Base-by-base conservation (phyloP, 2,113 vertebrate species). In the Mastomys natalensis region DNA sequence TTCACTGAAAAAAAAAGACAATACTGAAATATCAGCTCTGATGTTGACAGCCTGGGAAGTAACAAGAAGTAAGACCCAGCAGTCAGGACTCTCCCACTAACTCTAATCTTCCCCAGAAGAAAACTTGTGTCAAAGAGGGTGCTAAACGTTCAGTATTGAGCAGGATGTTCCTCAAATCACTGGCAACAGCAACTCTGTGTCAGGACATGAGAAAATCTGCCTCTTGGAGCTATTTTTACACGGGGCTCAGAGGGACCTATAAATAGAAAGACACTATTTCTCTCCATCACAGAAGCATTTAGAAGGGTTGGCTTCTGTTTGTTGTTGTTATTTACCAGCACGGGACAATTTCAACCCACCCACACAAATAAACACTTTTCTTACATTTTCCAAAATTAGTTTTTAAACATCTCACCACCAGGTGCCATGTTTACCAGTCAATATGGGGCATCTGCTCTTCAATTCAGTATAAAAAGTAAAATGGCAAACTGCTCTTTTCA, bases 221-320 rank as follows among this genome's bases (percentile, higher is more conserved):
- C 93, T 91, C 93, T 82, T 92, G 84, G 90, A 98, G 40, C 53
- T 96, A 97, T 97, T 98, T 98, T 98, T 95, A 96, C 95, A 90
- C 64, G 68, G 43, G 96, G 80, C 88, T 98, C 90, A 91, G 86
- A 0, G 0, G 29, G 96, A 95, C 64, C 84, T 98, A 97, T 97
- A 96, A 97, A 98, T 92, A 98, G 91, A 96, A 98, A 98, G 11
- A 45, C 53, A 96, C 0, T 34, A 95, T 96, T 98, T 89, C 94
- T 66, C 90, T 72, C 96, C 31, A 97, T 97, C 66, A 95, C 48
- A 81, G 94, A 58, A 95, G 58, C 53, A 31, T 84, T 97, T 96
- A 29, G 96, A 97, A 97, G 74, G 43, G 94, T 95, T 97, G 92
- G 55, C 97, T 97, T 97, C 82, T 87, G 97, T 43, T 89, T 91